A percentile compares a stretch with the other conserved stretches of the same genome.
Evolutionary conservation across 2,113 vertebrate species (phyloP).

Genomic region (Strix uralensis): DNA sequence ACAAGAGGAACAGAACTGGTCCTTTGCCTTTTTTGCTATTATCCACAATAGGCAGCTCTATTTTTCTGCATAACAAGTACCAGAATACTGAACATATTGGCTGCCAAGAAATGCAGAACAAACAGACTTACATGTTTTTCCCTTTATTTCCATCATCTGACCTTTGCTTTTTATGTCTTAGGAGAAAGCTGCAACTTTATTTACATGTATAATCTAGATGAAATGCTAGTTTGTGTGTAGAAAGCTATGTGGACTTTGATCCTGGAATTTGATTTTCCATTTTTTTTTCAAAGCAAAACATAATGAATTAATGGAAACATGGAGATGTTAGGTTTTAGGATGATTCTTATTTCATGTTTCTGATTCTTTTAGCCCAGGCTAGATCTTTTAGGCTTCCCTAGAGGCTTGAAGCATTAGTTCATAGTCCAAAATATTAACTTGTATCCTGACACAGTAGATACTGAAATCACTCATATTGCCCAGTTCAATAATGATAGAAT

Average conservation of each 20-base stretch:
- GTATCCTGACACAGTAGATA: neutral
- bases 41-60: conserved; percentile 32
- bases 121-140: conserved; percentile 50
- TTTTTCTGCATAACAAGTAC: conserved; percentile 60
- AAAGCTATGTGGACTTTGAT: conserved; percentile 27
- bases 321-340: conserved; percentile 26
- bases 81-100: conserved; percentile 25
- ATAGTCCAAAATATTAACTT: neutral
- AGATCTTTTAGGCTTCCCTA: neutral
- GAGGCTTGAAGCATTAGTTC: neutral
- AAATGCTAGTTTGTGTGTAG: conserved; percentile 30
- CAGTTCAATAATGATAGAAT: neutral
- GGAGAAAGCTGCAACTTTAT: conserved; percentile 38
- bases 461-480: neutral
- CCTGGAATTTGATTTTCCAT: conserved; percentile 9
- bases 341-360: conserved; percentile 14
- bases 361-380: conserved; percentile 31
- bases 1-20: neutral
- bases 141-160: conserved; percentile 65
- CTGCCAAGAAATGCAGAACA: conserved; percentile 63
- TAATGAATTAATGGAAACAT: conserved; percentile 30
- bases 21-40: conserved; percentile 18
- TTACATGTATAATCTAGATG: conserved; percentile 43
- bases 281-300: conserved; percentile 8
- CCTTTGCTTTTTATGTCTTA: conserved; percentile 57